phyloP scores from a whole-genome alignment of 2,888 invertebrate genomes.

The Dendrolimus houi region DNA sequence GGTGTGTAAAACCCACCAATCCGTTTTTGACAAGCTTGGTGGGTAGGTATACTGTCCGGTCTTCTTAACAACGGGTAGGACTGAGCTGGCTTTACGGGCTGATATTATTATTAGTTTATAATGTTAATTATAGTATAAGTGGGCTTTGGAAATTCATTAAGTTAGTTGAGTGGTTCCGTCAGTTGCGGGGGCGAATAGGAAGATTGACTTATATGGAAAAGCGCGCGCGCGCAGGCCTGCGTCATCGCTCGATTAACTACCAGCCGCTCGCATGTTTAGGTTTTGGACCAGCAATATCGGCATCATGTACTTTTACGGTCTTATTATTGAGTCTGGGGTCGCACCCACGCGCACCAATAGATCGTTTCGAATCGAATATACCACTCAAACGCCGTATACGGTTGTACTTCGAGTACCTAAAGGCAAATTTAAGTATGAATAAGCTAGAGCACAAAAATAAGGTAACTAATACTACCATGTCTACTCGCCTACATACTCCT shows the following conservation, averaged over 20 bases:
- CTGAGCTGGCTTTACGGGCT: no score
- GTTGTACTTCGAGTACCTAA: neutral
- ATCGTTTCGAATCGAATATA: conserved; percentile 12
- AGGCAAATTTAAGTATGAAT: neutral
- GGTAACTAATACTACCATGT: neutral
- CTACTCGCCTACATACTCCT: neutral
- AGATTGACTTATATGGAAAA: conserved; percentile 61
- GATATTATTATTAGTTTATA: neutral
- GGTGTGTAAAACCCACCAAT: no score
- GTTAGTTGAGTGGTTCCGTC: conserved; percentile 39
- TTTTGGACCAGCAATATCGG: conserved; percentile 43
- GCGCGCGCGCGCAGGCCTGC: conserved; percentile 38
- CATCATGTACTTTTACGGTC: conserved; percentile 57
- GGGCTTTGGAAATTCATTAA: conserved; percentile 43
- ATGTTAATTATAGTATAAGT: conserved; percentile 38
- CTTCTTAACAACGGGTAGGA: no score
- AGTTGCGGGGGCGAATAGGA: conserved; percentile 71
- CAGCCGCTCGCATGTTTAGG: conserved; percentile 37
- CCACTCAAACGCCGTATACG: neutral
- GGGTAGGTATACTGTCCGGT: no score
- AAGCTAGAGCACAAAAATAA: neutral
- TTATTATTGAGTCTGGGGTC: conserved; percentile 44
- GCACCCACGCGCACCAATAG: conserved; percentile 33
- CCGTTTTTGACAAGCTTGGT: no score
- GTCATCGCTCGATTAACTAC: conserved; percentile 61